These are phyloP conservation scores for Nasonovia ribisnigri DNA, from an alignment of 2,888 invertebrate genomes.

Conservation along the genomic window DNA sequence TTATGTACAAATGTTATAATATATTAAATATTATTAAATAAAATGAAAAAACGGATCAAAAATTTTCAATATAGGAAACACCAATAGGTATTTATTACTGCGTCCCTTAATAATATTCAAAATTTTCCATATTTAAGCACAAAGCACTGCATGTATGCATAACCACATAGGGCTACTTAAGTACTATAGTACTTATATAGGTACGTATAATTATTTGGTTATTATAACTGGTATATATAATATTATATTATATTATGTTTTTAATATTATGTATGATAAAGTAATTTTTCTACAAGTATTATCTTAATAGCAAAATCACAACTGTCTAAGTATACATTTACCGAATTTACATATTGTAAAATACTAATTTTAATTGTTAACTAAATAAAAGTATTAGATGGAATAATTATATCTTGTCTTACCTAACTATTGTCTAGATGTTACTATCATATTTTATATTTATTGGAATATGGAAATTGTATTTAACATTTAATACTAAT, in stretches of 20 bases:
- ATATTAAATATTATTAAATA: not conserved
- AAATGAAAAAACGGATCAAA: not conserved
- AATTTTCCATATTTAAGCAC: not conserved
- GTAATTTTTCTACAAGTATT: not conserved
- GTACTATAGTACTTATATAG: too few species aligned
- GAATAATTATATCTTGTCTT: not conserved
- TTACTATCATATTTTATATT: not conserved
- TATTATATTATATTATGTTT: too few species aligned
- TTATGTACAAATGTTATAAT: not conserved
- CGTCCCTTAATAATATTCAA: not conserved
- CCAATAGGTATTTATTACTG: too few species aligned
- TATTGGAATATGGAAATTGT: not conserved
- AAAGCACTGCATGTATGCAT: too few species aligned
- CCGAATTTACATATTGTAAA: not conserved
- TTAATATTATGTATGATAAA: not conserved
- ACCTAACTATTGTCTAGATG: not conserved
- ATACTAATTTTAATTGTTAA: not conserved
- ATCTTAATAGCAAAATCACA: not conserved
- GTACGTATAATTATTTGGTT: not conserved
- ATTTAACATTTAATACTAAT: not conserved
- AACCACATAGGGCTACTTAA: too few species aligned
- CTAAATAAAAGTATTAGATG: not conserved
- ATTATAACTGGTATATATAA: not conserved
- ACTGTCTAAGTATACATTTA: not conserved
- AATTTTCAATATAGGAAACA: not conserved